Evolutionary conservation across 2,888 invertebrate species (phyloP).

Genomic region (Tenthredo notha): DNA sequence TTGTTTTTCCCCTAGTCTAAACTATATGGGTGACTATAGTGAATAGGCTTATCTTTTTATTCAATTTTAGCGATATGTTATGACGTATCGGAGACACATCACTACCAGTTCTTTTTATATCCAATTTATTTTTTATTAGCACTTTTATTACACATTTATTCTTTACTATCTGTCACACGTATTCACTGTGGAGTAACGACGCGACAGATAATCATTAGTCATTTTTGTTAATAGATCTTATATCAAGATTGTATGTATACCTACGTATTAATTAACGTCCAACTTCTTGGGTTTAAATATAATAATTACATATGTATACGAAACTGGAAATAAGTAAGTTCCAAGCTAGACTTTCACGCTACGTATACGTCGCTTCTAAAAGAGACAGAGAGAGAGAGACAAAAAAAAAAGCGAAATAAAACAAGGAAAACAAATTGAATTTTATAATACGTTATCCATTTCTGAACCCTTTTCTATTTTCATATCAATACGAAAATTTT

Average conservation of each 20-base stretch:
- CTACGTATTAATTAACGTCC: slow-evolving; percentile 47
- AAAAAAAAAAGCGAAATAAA: too few species aligned
- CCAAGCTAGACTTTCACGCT: background rate
- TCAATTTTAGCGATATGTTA: slow-evolving; percentile 39
- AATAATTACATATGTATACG: slow-evolving; percentile 11
- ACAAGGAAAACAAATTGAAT: background rate
- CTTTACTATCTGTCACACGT: background rate
- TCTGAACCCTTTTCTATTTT: background rate
- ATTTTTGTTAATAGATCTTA: slow-evolving; percentile 40
- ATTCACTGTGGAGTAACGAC: slow-evolving; percentile 20
- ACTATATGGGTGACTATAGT: background rate
- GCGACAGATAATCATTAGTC: slow-evolving; percentile 32
- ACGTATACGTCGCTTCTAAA: background rate
- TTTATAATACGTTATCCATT: background rate
- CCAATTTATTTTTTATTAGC: background rate
- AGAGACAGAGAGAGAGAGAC: background rate
- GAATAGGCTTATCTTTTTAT: slow-evolving; percentile 16
- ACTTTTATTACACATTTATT: slow-evolving; percentile 33
- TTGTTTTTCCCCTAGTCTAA: background rate
- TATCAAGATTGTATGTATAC: slow-evolving; percentile 31
- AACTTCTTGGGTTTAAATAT: slow-evolving; percentile 28
- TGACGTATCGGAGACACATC: slow-evolving; percentile 25
- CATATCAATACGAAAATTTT: background rate
- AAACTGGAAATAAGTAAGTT: background rate
- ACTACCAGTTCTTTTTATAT: background rate